Evolutionary conservation across 2,888 invertebrate genomes (phyloP), one percentile per base, ranked within the genome.

Genomic region (Pterostichus niger): DNA sequence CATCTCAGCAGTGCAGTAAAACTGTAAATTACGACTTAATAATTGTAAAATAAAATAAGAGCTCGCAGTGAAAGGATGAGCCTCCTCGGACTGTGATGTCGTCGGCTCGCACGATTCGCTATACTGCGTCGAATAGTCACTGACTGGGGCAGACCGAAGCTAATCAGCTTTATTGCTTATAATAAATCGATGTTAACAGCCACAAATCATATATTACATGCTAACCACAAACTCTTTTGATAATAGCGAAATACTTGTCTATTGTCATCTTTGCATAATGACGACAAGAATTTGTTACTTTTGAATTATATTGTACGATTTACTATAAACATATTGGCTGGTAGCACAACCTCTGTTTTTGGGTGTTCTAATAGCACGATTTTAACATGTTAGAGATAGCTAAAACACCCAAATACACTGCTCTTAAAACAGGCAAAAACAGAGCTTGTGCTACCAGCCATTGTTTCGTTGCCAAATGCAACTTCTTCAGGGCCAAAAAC

Each of bases 141-240:
- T 24, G 24, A 24, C 24, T 24, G 40, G 85, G 85, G 85, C 86
- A 86, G 87, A 87, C 87, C 87, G 84, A 84, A 84, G 52, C 86
- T 78, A 87, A 87, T 87, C 84, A 85, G 79, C 54, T 86, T 87
- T 87, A 87, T 86, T 85, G 85, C 85, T 75, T 83, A 85, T 85
- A 85, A 86, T 86, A 86, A 87, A 86, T 87, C 85, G 80, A 83
- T 83, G 87, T 86, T 85, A 86, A 86, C 85, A 85, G 85, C 85
- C 85, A 84, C 85, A 84, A 84, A 86, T 84, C 83, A 85, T 86
- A 56, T 68, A 75, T 49, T 31, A 17, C 49, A 49, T 11, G 10
- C 35, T 59, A 73, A 24, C 46, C 44, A 68, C 68, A 40, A 40
- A 46, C 11, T 52, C 52, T 13, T 52, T 52, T 52, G 52, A 52